phyloP scores from a whole-genome alignment of 2,113 vertebrate species.

The Cololabis saira region DNA sequence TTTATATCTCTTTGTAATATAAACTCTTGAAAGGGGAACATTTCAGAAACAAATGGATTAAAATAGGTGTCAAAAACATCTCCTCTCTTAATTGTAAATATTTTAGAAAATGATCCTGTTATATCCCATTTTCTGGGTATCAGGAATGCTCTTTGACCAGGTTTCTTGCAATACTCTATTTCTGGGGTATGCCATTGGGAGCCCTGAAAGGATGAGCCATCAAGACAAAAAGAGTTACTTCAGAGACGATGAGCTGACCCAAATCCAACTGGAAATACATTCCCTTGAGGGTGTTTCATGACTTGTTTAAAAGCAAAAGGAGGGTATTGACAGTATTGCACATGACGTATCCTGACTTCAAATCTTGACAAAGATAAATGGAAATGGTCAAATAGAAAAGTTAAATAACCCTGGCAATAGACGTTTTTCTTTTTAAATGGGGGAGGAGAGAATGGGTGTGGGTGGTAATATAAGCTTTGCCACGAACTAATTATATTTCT shows the following conservation, averaged over 20 bases:
- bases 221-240: conserved; percentile 42
- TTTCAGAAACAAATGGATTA: too few species aligned
- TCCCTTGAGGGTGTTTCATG: conserved; percentile 21
- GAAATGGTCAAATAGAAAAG: too few species aligned
- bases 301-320: conserved; percentile 30
- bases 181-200: conserved; percentile 52
- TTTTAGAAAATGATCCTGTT: too few species aligned
- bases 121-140: background rate
- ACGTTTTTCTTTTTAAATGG: too few species aligned
- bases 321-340: conserved; percentile 2
- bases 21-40: too few species aligned
- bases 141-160: conserved; percentile 13
- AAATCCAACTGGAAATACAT: conserved; percentile 33
- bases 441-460: too few species aligned
- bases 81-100: too few species aligned
- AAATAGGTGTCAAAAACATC: too few species aligned
- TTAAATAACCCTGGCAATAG: too few species aligned
- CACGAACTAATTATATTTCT: too few species aligned
- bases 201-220: conserved; percentile 59
- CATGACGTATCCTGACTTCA: conserved; percentile 17
- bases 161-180: conserved; percentile 36
- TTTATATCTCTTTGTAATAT: too few species aligned
- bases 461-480: too few species aligned
- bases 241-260: conserved; percentile 45
- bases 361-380: background rate